These are phyloP conservation scores for Otocyon megalotis DNA, from an alignment of 2,113 vertebrate species.

Conservation along the genomic window DNA sequence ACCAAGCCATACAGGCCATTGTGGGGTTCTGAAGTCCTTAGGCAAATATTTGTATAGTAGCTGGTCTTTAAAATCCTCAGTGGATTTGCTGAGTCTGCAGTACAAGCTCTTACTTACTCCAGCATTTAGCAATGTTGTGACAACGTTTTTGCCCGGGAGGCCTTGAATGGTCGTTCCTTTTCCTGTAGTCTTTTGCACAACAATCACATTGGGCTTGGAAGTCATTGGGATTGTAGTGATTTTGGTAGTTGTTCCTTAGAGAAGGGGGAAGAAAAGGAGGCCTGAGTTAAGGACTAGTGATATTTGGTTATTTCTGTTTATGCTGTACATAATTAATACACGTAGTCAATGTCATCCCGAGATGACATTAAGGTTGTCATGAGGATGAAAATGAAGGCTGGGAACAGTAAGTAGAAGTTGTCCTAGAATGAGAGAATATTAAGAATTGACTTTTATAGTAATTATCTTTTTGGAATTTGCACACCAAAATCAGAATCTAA, in stretches of 20 bases:
- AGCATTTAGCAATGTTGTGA: conserved; percentile 96
- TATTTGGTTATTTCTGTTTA: conserved; percentile 17
- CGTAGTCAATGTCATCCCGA: conserved; percentile 35
- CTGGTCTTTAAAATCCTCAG: conserved; percentile 57
- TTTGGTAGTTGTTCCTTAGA: conserved; percentile 97
- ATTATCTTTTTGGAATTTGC: conserved; percentile 31
- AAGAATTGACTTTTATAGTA: conserved; percentile 36
- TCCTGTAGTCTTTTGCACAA: conserved; percentile 98
- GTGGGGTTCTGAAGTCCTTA: conserved; percentile 45
- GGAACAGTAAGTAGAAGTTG: conserved; percentile 40
- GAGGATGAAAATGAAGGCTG: conserved; percentile 57
- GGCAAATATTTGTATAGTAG: conserved; percentile 62
- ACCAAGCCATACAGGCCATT: conserved; percentile 54
- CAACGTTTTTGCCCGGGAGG: conserved; percentile 97
- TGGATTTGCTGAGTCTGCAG: conserved; percentile 25
- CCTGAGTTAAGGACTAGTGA: conserved; percentile 65
- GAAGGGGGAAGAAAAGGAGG: conserved; percentile 75
- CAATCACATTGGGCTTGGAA: conserved; percentile 99
- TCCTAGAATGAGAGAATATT: conserved; percentile 49
- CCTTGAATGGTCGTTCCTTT: conserved; percentile 98
- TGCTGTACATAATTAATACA: conserved; percentile 20
- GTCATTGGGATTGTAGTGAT: conserved; percentile 99
- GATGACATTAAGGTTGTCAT: conserved; percentile 18
- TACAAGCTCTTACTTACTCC: conserved; percentile 91
- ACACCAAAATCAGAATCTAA: conserved; percentile 54